Percentiles rank a stretch among this genome's conserved stretches.
These are phyloP conservation scores for Fragum whitleyi DNA, from an alignment of 2,888 invertebrate genomes.

Conservation along the genomic window DNA sequence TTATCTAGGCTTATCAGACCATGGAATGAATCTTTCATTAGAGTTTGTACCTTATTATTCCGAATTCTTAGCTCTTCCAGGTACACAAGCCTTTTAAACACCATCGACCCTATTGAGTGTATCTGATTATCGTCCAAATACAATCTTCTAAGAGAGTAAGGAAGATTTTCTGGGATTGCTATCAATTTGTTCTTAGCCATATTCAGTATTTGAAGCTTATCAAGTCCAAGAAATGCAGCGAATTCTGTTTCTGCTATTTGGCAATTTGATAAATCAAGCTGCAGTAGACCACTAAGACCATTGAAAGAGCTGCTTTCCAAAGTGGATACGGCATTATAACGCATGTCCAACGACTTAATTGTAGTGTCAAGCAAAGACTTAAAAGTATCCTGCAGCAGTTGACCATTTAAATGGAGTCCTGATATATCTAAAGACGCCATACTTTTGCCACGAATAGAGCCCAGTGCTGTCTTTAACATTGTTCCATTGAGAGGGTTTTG, in stretches of 20 bases:
- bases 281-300: constrained; percentile 66
- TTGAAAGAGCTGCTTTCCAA: constrained; percentile 65
- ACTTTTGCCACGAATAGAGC: constrained; percentile 59
- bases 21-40: constrained; percentile 87
- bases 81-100: constrained; percentile 90
- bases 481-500: constrained; percentile 69
- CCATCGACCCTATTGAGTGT: constrained; percentile 91
- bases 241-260: constrained; percentile 55
- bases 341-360: constrained; percentile 69
- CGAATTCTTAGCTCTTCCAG: constrained; percentile 94
- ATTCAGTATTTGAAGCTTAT: constrained; percentile 61
- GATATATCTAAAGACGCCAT: constrained; percentile 73
- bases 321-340: constrained; percentile 65
- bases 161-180: constrained; percentile 69
- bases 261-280: constrained; percentile 70
- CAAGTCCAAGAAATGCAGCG: constrained; percentile 69
- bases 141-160: constrained; percentile 63
- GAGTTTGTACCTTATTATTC: constrained; percentile 93
- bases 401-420: constrained; percentile 66
- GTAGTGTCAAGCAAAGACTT: constrained; percentile 63
- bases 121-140: constrained; percentile 88
- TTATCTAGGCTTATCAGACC: constrained; percentile 89
- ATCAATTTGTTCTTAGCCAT: constrained; percentile 69
- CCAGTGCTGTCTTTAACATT: constrained; percentile 63
- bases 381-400: constrained; percentile 69